Evolutionary conservation across 2,797 vertebrate genomes (phyloP).

Genomic region (Siniperca scherzeri): DNA sequence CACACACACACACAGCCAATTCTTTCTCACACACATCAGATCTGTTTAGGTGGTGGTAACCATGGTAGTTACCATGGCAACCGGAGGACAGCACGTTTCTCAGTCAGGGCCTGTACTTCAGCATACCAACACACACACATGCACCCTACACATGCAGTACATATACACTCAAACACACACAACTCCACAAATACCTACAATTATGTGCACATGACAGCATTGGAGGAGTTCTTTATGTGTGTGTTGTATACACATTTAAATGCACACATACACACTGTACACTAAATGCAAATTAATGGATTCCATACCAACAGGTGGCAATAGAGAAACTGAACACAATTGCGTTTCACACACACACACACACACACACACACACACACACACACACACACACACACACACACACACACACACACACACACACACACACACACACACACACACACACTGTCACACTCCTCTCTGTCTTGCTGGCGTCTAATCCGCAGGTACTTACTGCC

Average conservation of each 20-base stretch:
- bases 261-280: not conserved
- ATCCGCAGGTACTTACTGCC: conserved; percentile 64
- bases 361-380: conserved; percentile 23
- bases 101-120: conserved; percentile 75
- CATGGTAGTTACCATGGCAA: conserved; percentile 87
- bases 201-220: conserved; percentile 10
- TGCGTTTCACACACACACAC: conserved; percentile 9
- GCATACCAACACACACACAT: conserved; percentile 69
- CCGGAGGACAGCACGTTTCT: conserved; percentile 78
- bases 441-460: not conserved
- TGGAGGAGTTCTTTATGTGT: not conserved
- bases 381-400: conserved; percentile 29
- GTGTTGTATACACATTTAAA: conserved; percentile 1
- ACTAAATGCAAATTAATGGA: not conserved
- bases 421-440: conserved; percentile 21
- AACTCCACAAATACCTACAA: conserved; percentile 18
- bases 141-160: conserved; percentile 1
- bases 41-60: conserved; percentile 75
- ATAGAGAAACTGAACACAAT: conserved; percentile 8
- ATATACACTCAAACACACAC: not conserved
- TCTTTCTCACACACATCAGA: conserved; percentile 37
- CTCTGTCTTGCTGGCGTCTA: conserved; percentile 19
- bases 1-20: conserved; percentile 10
- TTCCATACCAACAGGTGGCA: conserved; percentile 67
- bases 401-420: conserved; percentile 5